phyloP scores from a whole-genome alignment of 2,113 vertebrate species.

The Lamprologus callipterus region DNA sequence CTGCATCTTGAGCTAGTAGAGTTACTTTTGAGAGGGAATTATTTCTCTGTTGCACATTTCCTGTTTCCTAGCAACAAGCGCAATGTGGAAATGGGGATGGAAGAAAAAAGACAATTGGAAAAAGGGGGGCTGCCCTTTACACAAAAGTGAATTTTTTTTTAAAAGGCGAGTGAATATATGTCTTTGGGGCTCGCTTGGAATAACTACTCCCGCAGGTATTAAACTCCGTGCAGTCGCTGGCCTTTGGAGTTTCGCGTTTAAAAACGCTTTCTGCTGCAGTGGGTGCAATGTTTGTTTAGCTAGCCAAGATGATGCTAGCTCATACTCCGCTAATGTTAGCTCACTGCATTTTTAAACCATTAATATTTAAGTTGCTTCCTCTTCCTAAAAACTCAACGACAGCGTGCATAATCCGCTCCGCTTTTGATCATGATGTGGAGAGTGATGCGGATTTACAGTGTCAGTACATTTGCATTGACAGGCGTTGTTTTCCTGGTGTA shows the following conservation, averaged over 20 bases:
- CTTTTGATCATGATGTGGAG: neutral
- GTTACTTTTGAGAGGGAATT: slow-evolving; percentile 22
- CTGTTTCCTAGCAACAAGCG: slow-evolving; percentile 76
- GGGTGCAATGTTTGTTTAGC: slow-evolving; percentile 69
- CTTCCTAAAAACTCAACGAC: neutral
- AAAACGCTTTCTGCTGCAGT: slow-evolving; percentile 55
- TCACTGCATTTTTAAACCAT: neutral
- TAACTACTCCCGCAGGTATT: slow-evolving; percentile 20
- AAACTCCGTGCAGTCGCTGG: neutral
- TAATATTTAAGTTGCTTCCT: neutral
- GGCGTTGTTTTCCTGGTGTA: slow-evolving; percentile 31
- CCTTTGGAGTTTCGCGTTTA: neutral
- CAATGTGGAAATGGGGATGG: slow-evolving; percentile 57
- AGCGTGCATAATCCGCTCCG: fast-evolving
- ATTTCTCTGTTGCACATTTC: slow-evolving; percentile 74
- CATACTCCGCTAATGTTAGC: neutral
- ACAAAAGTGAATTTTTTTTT: neutral
- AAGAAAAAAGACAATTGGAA: slow-evolving; percentile 61
- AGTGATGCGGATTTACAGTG: neutral
- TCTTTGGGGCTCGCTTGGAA: neutral
- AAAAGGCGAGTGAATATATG: neutral
- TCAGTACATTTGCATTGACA: neutral
- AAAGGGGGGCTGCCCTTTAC: slow-evolving; percentile 32
- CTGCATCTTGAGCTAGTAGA: neutral
- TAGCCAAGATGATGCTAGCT: slow-evolving; percentile 41